Base-by-base conservation (phyloP, 2,888 invertebrate species). In the Erannis defoliaria region DNA sequence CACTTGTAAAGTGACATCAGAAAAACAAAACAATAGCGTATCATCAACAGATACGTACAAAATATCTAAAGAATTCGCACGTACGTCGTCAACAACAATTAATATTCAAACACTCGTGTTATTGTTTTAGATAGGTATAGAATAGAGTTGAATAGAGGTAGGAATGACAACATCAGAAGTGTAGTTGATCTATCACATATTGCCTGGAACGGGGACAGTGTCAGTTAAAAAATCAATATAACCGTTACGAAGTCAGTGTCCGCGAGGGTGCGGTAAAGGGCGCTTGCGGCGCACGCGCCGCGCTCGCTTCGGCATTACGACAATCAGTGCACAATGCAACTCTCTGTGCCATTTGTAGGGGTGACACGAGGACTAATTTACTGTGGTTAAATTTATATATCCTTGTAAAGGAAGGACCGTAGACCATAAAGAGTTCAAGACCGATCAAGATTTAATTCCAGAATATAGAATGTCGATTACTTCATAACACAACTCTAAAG, bases 161-260 rank as follows among this genome's bases (percentile, higher is more conserved):
- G n/a, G n/a, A n/a, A n/a, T n/a, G n/a, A n/a, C n/a, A n/a, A n/a
- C n/a, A n/a, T n/a, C 38, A 40, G n/a, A n/a, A 42, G 23, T 42
- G 26, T 26, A 12, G 16, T 26, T 26, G 9, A 16, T 9, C 9
- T 38, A 55, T 60, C 26, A 12, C 33, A 38, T 51, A 55, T 46
- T 38, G 46, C 21, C 66, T 19, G 57, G 48, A 58, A 50, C 61
- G 71, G 80, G 76, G 77, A 78, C 76, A 83, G 75, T 86, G 90
- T 83, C 92, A 88, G 93, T 93, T 91, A 89, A 87, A 92, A 93
- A 92, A 93, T 93, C 93, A 88, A 93, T 93, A 92, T 78, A 81
- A 78, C 92, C 90, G 92, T 92, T 92, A 82, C 66, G 70, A 68
- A 81, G 81, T 80, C 81, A 82, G 79, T 86, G 86, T 87, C 86